Evolutionary conservation across 2,888 invertebrate species (phyloP), one percentile per base, ranked within the genome.

Genomic region (Lepidonotus clava): DNA sequence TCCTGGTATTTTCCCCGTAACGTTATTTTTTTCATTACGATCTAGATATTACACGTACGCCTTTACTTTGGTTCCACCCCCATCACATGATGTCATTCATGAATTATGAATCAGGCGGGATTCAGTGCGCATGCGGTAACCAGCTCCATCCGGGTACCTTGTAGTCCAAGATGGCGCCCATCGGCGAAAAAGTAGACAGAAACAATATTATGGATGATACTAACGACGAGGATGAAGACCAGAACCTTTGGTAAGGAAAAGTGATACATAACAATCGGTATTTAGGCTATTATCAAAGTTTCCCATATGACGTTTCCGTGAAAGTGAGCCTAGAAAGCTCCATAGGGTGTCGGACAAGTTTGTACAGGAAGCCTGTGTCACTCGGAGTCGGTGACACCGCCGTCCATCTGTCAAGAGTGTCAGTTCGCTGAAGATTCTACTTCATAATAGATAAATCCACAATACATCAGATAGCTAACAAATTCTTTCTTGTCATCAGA

Each of bases 91-190:
- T 80, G 51, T 80, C 80, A 80, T 80, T 46, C 80, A 80, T 80
- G 80, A 80, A 80, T 80, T 80, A 84, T 84, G 84, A 66, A 84
- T 84, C 61, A 84, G 28, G 18, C 34, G 28, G 36, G n/a, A 32
- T 34, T 24, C 24, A 66, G n/a, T 38, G 84, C 66, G 84, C 84
- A 84, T 84, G 84, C 84, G 56, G 56, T 40, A 84, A 66, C 40
- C 84, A 36, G 34, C 40, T 40, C 38, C 71, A 86, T 86, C 86
- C 86, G 86, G 86, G 86, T 56, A 86, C 61, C 66, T 53, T 21
- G n/a, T 21, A 77, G 24, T 34, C 92, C 92, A 92, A 93, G 90
- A 93, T 93, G 93, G 92, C 93, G 92, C 92, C 92, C 90, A 91
- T 91, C 90, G 92, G 91, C 89, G 92, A 92, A 88, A 91, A 90